Evolutionary conservation across 1,140 invertebrate species (phyloP).

Genomic region (Delia radicum): DNA sequence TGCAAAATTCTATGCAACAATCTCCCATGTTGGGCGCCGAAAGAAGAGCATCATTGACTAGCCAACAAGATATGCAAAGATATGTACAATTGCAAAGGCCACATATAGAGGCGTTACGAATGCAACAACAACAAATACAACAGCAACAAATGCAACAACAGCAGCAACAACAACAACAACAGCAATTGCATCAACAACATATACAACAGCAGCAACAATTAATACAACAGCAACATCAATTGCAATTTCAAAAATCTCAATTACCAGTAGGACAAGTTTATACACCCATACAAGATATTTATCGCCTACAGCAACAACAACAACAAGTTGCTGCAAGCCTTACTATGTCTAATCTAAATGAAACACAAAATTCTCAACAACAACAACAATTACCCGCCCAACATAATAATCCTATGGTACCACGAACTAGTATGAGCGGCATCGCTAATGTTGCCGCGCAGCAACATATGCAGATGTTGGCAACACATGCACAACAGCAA

Average conservation of each 20-base stretch:
- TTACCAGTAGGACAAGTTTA: conserved; percentile 28
- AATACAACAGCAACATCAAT: conserved; percentile 24
- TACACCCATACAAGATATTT: conserved; percentile 35
- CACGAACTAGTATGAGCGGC: conserved; percentile 48
- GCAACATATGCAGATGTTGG: conserved; percentile 36
- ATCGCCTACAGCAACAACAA: conserved; percentile 36
- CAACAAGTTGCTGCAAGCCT: conserved; percentile 23
- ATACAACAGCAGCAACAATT: not conserved
- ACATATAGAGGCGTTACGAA: conserved; percentile 26
- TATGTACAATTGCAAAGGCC: conserved; percentile 45
- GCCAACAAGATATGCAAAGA: conserved; percentile 42
- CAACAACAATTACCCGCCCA: conserved; percentile 24
- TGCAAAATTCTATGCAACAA: conserved; percentile 16
- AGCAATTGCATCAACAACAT: conserved; percentile 20
- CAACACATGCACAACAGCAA: conserved; percentile 26
- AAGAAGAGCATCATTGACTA: not conserved
- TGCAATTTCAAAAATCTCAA: conserved; percentile 18
- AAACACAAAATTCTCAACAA: not conserved
- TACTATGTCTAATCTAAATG: conserved; percentile 9
- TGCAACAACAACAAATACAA: conserved; percentile 34
- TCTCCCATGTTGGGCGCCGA: conserved; percentile 28
- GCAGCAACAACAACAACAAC: conserved; percentile 29
- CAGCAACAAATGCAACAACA: conserved; percentile 36
- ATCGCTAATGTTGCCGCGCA: conserved; percentile 35
- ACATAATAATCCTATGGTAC: not conserved